phyloP scores from a whole-genome alignment of 2,113 vertebrate species.

The Caranx ignobilis region DNA sequence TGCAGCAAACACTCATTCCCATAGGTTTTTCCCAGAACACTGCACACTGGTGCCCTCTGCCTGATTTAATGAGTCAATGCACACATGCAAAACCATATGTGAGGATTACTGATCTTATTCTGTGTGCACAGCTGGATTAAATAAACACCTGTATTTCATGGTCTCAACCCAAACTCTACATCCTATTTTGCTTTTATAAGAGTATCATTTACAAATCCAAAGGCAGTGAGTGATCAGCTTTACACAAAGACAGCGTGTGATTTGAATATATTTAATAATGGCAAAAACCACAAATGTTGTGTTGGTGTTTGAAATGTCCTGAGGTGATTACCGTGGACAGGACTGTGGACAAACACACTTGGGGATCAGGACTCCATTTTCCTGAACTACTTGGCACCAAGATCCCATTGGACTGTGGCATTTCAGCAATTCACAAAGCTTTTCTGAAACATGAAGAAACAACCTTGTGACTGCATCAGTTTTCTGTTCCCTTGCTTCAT shows the following conservation, averaged over 20 bases:
- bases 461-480: neutral
- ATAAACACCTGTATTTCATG: neutral
- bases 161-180: neutral
- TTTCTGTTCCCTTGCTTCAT: no score
- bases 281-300: neutral
- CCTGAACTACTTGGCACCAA: slow-evolving; percentile 81
- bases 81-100: slow-evolving; percentile 13
- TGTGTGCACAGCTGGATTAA: slow-evolving; percentile 10
- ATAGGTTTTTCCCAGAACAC: slow-evolving; percentile 82
- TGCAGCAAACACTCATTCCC: slow-evolving; percentile 81
- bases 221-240: neutral
- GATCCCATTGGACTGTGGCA: slow-evolving; percentile 82
- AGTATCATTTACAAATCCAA: neutral
- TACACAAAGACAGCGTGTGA: neutral
- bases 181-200: neutral
- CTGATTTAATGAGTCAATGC: slow-evolving; percentile 63
- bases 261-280: neutral
- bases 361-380: slow-evolving; percentile 70
- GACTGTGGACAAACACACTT: slow-evolving; percentile 84
- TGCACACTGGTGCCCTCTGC: slow-evolving; percentile 85
- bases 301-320: neutral
- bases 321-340: slow-evolving; percentile 76
- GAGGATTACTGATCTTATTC: slow-evolving; percentile 11
- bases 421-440: slow-evolving; percentile 81
- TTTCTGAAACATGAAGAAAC: slow-evolving; percentile 64